A percentile compares a stretch with the other conserved stretches of the same genome.
Conservation (phyloP, 2,888 invertebrate genomes). For the Trachelus iudaicus region DNA sequence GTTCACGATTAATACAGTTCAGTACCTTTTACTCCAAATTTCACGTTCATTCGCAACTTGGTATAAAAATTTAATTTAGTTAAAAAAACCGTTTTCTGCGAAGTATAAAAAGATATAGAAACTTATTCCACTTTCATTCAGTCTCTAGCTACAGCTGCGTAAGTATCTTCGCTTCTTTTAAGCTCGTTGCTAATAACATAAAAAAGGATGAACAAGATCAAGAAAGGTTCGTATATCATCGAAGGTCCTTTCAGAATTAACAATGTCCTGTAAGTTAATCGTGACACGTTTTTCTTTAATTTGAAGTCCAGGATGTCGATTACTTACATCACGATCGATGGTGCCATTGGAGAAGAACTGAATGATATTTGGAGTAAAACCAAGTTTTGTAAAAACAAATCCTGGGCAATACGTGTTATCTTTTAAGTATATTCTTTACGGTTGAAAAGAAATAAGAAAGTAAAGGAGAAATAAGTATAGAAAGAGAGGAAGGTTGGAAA, state of each 20-base stretch:
- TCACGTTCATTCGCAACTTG: no score
- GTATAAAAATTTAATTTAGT: no score
- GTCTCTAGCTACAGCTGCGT: constrained; percentile 11
- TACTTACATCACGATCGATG: constrained; percentile 72
- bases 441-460: constrained; percentile 62
- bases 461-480: no score
- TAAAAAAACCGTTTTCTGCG: constrained; percentile 14
- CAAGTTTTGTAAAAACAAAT: constrained; percentile 78
- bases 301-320: constrained; percentile 36
- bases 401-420: constrained; percentile 80
- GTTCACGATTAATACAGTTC: no score
- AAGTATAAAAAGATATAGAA: constrained; percentile 17
- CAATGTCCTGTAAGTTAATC: background rate
- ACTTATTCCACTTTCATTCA: constrained; percentile 27
- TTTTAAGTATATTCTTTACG: constrained; percentile 75
- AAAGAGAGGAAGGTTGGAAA: no score
- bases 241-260: background rate
- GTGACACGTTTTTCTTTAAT: background rate
- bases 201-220: background rate
- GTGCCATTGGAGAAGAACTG: constrained; percentile 70
- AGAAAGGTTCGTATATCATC: background rate
- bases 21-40: no score
- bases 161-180: constrained; percentile 17
- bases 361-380: constrained; percentile 77
- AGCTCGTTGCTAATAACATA: background rate